These are phyloP conservation scores for Suncus etruscus DNA, from an alignment of 2,113 vertebrate species.

Conservation along the genomic window DNA sequence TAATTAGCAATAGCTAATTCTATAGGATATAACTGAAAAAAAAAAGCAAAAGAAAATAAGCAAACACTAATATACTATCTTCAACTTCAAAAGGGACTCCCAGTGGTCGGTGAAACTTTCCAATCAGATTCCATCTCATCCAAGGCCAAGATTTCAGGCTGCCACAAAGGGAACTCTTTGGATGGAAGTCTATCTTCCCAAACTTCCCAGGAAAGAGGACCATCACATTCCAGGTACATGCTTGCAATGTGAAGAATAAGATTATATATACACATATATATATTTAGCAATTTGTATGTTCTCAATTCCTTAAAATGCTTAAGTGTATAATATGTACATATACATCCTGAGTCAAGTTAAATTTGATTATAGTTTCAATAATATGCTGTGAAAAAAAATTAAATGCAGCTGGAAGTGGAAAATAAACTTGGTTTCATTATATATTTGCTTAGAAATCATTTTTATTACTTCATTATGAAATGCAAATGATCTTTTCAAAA, in stretches of 20 bases:
- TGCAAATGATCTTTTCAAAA: conserved; percentile 15
- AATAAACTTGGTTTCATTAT: conserved; percentile 12
- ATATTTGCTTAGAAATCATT: conserved; percentile 37
- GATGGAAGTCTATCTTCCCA: conserved; percentile 95
- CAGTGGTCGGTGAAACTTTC: conserved; percentile 94
- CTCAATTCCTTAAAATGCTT: conserved; percentile 30
- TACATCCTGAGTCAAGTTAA: background rate
- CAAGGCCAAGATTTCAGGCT: conserved; percentile 91
- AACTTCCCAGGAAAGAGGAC: conserved; percentile 89
- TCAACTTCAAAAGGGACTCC: conserved; percentile 89
- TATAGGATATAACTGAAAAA: background rate
- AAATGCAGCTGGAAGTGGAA: background rate
- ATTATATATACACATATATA: background rate
- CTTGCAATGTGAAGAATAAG: background rate
- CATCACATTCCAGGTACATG: conserved; percentile 93
- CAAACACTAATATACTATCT: conserved; percentile 56
- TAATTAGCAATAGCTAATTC: background rate
- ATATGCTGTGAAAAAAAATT: conserved; percentile 19
- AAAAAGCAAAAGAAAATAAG: background rate
- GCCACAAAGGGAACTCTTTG: conserved; percentile 95
- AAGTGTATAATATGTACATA: background rate
- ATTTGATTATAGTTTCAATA: conserved; percentile 12
- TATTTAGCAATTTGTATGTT: conserved; percentile 8
- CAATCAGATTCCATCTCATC: conserved; percentile 91
- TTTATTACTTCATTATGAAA: conserved; percentile 50